These are phyloP conservation scores for Drosophila pandora DNA, from an alignment of 1,140 invertebrate genomes.

Conservation along the genomic window DNA sequence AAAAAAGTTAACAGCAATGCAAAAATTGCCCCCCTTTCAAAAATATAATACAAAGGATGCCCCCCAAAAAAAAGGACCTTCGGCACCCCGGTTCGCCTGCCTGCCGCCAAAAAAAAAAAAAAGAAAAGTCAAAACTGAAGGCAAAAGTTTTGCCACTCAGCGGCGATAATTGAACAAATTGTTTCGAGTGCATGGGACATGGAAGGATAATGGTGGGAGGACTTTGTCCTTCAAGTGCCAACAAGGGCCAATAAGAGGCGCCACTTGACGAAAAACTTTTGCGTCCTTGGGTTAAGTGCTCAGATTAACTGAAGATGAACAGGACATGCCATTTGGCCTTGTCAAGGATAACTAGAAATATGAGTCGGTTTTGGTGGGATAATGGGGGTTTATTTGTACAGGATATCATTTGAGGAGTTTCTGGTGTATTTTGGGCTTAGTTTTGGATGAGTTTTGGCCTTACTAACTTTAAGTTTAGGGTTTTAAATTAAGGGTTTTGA, in stretches of 20 bases:
- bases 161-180: slow-evolving; percentile 80
- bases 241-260: slow-evolving; percentile 50
- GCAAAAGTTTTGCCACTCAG: slow-evolving; percentile 72
- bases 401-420: too few species aligned
- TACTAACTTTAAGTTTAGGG: too few species aligned
- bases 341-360: not conserved
- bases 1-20: slow-evolving; percentile 32
- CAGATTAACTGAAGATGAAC: slow-evolving; percentile 10
- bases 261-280: slow-evolving; percentile 43
- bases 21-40: slow-evolving; percentile 56
- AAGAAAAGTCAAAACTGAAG: slow-evolving; percentile 8
- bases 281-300: not conserved
- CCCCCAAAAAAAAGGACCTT: not conserved
- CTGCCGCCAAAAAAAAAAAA: too few species aligned
- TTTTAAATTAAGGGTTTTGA: too few species aligned
- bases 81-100: not conserved
- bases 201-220: not conserved
- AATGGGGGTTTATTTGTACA: not conserved
- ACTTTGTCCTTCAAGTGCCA: slow-evolving; percentile 13
- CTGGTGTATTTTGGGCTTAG: not conserved
- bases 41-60: slow-evolving; percentile 42
- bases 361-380: not conserved
- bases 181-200: slow-evolving; percentile 68
- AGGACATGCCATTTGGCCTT: not conserved
- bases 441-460: not conserved